These are phyloP conservation scores for Anneissia japonica DNA, from an alignment of 35 echinoderm and acorn worm genomes.

Conservation along the genomic window DNA sequence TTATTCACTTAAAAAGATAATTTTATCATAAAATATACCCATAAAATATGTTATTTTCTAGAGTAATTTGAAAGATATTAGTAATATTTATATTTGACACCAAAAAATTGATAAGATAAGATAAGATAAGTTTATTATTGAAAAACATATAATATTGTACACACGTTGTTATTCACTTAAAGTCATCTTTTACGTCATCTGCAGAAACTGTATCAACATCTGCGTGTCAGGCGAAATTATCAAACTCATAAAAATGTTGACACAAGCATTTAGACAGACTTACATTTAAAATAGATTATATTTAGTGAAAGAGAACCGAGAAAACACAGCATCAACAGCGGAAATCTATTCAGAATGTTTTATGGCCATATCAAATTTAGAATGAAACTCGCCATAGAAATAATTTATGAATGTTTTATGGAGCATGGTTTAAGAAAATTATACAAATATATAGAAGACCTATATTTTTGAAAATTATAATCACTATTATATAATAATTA, in stretches of 20 bases:
- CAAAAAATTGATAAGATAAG: no score
- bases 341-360: background rate
- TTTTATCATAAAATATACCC: no score
- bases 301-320: background rate
- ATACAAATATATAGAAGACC: no score
- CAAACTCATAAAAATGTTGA: background rate
- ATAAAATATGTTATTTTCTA: no score
- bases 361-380: background rate
- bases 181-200: background rate
- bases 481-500: no score
- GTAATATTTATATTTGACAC: no score
- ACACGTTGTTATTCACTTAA: no score
- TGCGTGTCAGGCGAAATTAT: background rate
- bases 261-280: background rate
- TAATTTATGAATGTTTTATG: background rate
- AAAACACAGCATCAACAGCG: background rate
- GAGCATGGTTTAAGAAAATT: background rate
- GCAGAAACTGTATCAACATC: background rate
- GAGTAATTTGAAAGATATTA: no score
- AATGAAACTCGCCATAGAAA: background rate
- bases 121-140: no score
- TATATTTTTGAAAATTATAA: no score
- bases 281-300: background rate
- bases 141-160: no score
- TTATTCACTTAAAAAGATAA: no score